A percentile compares a stretch with the other conserved stretches of the same genome.
Evolutionary conservation across 2,888 invertebrate genomes (phyloP).

Genomic region (Caenorhabditis panamensis): DNA sequence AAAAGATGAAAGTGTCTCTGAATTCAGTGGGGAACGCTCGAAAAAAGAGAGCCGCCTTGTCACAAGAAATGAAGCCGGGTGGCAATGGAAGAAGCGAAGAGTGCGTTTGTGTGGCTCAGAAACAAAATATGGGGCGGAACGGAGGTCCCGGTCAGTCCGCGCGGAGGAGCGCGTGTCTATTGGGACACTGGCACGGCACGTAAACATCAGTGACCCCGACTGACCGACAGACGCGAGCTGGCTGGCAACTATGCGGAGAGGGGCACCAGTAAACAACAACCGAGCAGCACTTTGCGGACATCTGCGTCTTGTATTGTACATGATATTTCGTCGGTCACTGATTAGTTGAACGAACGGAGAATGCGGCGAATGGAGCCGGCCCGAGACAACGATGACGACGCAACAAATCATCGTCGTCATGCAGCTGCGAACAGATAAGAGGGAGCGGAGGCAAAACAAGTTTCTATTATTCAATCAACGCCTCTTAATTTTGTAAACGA

Average conservation of each 20-base stretch:
- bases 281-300: conserved; percentile 42
- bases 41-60: conserved; percentile 39
- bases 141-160: conserved; percentile 30
- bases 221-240: conserved; percentile 52
- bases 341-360: conserved; percentile 42
- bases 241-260: conserved; percentile 53
- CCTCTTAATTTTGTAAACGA: conserved; percentile 12
- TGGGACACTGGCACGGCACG: conserved; percentile 62
- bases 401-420: conserved; percentile 52
- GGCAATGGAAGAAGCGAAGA: neutral
- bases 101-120: conserved; percentile 28
- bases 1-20: conserved; percentile 1
- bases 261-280: conserved; percentile 58
- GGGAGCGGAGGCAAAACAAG: conserved; percentile 46
- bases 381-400: conserved; percentile 20
- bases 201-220: conserved; percentile 60
- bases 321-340: conserved; percentile 26
- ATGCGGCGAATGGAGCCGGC: conserved; percentile 43
- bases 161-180: conserved; percentile 52
- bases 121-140: conserved; percentile 47
- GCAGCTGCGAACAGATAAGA: conserved; percentile 41
- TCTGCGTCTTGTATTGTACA: conserved; percentile 51
- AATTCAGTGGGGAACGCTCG: conserved; percentile 40
- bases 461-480: conserved; percentile 36
- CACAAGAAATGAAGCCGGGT: conserved; percentile 12